These are phyloP conservation scores for Bombyx mandarina DNA, from an alignment of 1,140 invertebrate genomes.

Conservation along the genomic window DNA sequence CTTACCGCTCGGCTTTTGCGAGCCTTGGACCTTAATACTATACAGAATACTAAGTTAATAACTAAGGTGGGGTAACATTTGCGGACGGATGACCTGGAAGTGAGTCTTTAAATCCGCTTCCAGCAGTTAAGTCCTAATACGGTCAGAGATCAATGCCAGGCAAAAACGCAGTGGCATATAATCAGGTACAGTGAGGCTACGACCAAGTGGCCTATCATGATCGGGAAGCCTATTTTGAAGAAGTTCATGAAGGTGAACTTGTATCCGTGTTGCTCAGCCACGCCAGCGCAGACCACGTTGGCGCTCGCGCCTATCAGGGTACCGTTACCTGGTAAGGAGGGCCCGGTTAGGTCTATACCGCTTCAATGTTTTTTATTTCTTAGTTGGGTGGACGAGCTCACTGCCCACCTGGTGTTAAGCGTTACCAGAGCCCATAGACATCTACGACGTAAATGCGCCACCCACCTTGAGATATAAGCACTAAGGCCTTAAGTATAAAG, in stretches of 20 bases:
- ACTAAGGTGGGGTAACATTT: too few species aligned
- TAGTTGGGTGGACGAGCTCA: too few species aligned
- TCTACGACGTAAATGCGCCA: too few species aligned
- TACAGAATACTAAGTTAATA: too few species aligned
- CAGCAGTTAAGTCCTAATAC: background rate
- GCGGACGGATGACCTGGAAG: background rate
- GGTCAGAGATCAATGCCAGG: constrained; percentile 71
- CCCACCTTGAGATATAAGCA: too few species aligned
- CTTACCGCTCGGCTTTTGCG: too few species aligned
- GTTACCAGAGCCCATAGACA: too few species aligned
- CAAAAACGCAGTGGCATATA: constrained; percentile 77
- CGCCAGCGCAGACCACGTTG: constrained; percentile 88
- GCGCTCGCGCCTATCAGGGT: constrained; percentile 87
- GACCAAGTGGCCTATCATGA: constrained; percentile 77
- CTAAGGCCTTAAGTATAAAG: too few species aligned
- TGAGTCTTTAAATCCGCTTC: background rate
- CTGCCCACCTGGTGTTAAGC: too few species aligned
- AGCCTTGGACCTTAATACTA: too few species aligned
- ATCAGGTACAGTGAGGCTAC: constrained; percentile 73
- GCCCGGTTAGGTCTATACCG: too few species aligned
- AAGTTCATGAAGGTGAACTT: constrained; percentile 83
- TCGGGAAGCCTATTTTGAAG: constrained; percentile 85
- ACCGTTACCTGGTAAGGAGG: constrained; percentile 76
- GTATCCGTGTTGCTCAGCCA: constrained; percentile 88
- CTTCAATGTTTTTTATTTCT: too few species aligned